Conservation (phyloP, 2,888 invertebrate genomes). For the Caenorhabditis zanzibari region DNA sequence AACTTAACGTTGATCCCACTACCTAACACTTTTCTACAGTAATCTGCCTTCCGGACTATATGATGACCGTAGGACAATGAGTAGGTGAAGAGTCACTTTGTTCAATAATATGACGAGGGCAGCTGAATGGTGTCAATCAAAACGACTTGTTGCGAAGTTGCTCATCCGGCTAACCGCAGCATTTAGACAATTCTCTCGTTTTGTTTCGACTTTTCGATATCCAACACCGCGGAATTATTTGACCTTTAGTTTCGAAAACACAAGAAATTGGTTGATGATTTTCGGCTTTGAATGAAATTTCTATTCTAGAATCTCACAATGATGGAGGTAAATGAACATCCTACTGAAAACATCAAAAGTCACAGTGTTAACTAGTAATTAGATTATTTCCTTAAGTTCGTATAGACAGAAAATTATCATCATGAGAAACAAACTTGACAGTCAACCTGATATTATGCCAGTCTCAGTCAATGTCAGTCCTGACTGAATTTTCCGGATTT, state of each 20-base stretch:
- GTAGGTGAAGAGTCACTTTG: constrained; percentile 48
- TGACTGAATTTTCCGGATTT: no score
- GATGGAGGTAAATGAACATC: no score
- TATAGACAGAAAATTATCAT: no score
- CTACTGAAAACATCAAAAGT: no score
- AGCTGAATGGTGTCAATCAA: constrained; percentile 61
- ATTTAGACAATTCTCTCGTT: constrained; percentile 17
- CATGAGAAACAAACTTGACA: no score
- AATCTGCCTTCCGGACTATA: constrained; percentile 33
- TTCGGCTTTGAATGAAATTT: neutral
- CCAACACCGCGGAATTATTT: neutral
- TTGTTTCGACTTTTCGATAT: constrained; percentile 6
- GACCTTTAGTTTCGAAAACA: neutral
- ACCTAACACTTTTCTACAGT: constrained; percentile 14
- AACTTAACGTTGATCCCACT: neutral
- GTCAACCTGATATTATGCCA: no score
- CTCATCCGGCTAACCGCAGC: constrained; percentile 48
- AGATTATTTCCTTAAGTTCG: no score
- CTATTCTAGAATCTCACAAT: neutral
- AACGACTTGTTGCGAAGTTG: constrained; percentile 47
- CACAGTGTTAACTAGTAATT: no score
- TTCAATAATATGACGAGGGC: constrained; percentile 64
- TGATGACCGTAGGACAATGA: constrained; percentile 18
- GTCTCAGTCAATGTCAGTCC: no score
- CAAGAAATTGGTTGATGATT: no score